Conservation (phyloP, 2,113 vertebrate species). For the Ochotona curzoniae region DNA sequence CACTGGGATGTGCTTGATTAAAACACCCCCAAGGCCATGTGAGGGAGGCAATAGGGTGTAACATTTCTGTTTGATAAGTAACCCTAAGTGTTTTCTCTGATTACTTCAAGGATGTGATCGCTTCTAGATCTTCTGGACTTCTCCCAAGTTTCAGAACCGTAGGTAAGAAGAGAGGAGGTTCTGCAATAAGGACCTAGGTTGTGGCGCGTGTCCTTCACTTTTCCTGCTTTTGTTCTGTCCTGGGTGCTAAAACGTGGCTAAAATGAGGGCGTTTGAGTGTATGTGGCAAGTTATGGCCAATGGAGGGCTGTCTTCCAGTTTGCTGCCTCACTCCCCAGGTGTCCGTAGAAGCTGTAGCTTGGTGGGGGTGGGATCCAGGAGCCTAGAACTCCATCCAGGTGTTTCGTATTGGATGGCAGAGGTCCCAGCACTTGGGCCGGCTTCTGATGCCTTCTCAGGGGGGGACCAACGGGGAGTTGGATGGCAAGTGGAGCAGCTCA, state of each 20-base stretch:
- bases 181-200: not conserved
- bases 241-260: not conserved
- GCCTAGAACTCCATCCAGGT: too few relatives aligned
- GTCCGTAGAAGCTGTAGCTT: too few relatives aligned
- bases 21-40: not conserved
- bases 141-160: not conserved
- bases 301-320: too few relatives aligned
- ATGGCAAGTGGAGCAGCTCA: too few relatives aligned
- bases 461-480: too few relatives aligned
- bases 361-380: too few relatives aligned
- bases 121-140: not conserved
- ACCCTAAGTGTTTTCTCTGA: not conserved
- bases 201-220: not conserved
- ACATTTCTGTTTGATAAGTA: not conserved
- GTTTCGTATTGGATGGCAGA: too few relatives aligned
- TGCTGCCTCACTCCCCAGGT: too few relatives aligned
- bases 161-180: conserved; percentile 34
- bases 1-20: not conserved
- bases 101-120: conserved; percentile 42
- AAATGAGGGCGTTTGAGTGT: not conserved
- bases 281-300: not conserved
- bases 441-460: too few relatives aligned
- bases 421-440: too few relatives aligned
- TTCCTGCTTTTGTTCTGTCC: not conserved
- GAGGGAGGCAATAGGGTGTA: not conserved